phyloP scores from a whole-genome alignment of 2,888 invertebrate species.

The Dioctria rufipes region DNA sequence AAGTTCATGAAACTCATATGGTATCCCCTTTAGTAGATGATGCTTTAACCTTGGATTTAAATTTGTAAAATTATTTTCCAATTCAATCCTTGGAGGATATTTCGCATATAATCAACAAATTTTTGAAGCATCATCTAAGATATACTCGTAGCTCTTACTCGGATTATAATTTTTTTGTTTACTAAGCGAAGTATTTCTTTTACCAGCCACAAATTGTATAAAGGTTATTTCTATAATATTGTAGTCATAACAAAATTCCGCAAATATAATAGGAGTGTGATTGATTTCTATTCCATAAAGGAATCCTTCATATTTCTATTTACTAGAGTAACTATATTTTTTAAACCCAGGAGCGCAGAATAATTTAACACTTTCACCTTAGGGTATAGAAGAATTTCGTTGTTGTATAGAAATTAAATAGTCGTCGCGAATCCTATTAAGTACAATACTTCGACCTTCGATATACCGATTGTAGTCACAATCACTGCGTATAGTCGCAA shows the following conservation, averaged over 20 bases:
- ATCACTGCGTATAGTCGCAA: neutral
- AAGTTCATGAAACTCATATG: neutral
- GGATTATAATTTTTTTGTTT: slow-evolving; percentile 1
- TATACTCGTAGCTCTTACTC: neutral
- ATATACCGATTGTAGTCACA: neutral
- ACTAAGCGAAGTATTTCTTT: neutral
- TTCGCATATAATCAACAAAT: neutral
- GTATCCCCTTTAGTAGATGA: neutral
- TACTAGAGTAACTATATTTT: neutral
- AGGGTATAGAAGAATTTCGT: neutral
- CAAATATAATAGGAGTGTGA: neutral
- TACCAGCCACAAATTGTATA: neutral
- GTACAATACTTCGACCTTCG: neutral
- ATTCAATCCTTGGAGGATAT: neutral
- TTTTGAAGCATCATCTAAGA: neutral
- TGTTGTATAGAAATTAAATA: neutral
- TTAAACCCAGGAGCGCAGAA: neutral
- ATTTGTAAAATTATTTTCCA: neutral
- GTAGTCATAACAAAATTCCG: slow-evolving; percentile 26
- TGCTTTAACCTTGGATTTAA: neutral
- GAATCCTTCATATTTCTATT: neutral
- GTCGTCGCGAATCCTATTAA: neutral
- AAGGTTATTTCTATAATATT: neutral
- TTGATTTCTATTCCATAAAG: neutral
- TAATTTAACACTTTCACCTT: neutral